Percentiles rank a stretch among this genome's conserved stretches.
These are phyloP conservation scores for Discoglossus pictus DNA, from an alignment of 2,797 vertebrate species.

Conservation along the genomic window DNA sequence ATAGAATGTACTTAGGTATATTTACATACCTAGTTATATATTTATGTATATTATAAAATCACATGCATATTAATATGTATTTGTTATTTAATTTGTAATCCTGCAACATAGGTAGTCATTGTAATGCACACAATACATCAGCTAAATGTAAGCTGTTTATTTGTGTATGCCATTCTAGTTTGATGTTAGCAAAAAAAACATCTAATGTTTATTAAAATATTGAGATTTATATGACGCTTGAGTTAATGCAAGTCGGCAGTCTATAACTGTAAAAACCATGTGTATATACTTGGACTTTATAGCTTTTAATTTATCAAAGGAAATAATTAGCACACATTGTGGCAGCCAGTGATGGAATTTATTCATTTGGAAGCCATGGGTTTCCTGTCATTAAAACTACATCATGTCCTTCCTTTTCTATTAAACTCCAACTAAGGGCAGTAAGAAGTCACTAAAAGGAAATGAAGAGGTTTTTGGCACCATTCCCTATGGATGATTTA, in stretches of 20 bases:
- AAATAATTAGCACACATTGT: constrained; percentile 84
- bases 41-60: too few relatives aligned
- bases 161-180: too few relatives aligned
- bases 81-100: too few relatives aligned
- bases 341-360: constrained; percentile 82
- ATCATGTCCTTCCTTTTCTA: constrained; percentile 85
- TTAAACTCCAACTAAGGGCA: constrained; percentile 81
- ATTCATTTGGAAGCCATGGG: constrained; percentile 81
- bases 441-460: constrained; percentile 83
- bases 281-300: constrained; percentile 71
- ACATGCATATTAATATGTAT: too few relatives aligned
- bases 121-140: too few relatives aligned
- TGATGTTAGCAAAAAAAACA: too few relatives aligned
- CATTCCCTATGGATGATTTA: constrained; percentile 74
- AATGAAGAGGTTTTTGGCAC: constrained; percentile 80
- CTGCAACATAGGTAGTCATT: too few relatives aligned
- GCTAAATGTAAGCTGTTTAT: too few relatives aligned
- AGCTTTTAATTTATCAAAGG: constrained; percentile 83
- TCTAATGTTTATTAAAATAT: constrained; percentile 63
- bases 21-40: too few relatives aligned
- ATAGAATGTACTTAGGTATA: too few relatives aligned
- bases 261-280: constrained; percentile 75
- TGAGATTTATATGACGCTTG: constrained; percentile 67
- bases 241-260: constrained; percentile 66
- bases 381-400: constrained; percentile 85